Conservation (phyloP, 1,140 invertebrate species). For the Hyles euphorbiae region DNA sequence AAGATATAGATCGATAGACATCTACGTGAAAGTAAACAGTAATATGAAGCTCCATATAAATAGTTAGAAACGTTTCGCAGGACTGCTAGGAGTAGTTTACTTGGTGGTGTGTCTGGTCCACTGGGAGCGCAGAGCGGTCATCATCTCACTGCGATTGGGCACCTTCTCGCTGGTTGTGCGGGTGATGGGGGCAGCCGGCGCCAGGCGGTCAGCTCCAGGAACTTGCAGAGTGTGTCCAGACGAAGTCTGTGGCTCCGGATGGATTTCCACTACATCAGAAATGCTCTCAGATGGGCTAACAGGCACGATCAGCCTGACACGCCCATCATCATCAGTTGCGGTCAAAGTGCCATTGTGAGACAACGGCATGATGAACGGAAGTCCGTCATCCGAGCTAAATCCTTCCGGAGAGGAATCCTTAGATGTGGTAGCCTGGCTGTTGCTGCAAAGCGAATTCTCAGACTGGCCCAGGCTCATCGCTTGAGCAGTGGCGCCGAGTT, state of each 20-base stretch:
- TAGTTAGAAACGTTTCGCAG: too few species aligned
- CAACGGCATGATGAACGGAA: constrained; percentile 80
- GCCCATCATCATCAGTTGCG: constrained; percentile 76
- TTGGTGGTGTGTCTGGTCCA: constrained; percentile 93
- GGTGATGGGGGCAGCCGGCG: constrained; percentile 79
- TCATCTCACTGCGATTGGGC: constrained; percentile 87
- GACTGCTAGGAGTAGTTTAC: constrained; percentile 56
- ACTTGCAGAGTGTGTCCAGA: constrained; percentile 62
- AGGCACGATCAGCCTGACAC: constrained; percentile 76
- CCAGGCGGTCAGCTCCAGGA: constrained; percentile 40
- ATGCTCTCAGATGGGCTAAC: constrained; percentile 61
- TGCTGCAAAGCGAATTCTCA: constrained; percentile 48
- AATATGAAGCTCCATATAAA: too few species aligned
- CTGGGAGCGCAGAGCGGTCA: constrained; percentile 86
- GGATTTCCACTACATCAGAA: constrained; percentile 31
- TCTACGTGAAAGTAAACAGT: too few species aligned
- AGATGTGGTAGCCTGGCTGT: constrained; percentile 43
- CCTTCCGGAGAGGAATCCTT: constrained; percentile 53
- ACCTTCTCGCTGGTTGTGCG: constrained; percentile 90
- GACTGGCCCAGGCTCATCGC: constrained; percentile 55
- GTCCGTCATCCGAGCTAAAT: constrained; percentile 56
- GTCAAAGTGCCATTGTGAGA: constrained; percentile 79
- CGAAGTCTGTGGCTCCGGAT: constrained; percentile 40
- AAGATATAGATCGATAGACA: too few species aligned
- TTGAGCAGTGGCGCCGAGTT: constrained; percentile 36